Base-by-base conservation (phyloP, 2,888 invertebrate species). In the Protodeltote pygarga region DNA sequence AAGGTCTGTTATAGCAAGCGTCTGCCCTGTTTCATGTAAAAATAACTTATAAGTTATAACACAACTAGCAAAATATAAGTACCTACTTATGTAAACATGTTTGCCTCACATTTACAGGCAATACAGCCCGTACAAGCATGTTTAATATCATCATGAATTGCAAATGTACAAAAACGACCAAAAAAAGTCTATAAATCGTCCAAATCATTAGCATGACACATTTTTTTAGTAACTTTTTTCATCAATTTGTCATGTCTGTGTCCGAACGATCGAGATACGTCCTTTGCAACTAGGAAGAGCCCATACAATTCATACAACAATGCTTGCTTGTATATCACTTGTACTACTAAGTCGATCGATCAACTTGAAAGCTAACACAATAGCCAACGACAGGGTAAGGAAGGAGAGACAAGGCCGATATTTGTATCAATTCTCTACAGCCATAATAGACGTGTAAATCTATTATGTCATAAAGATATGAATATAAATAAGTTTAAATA, bases 351-450 rank as follows among this genome's bases (percentile, higher is more conserved):
- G 48, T 54, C 65, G 46, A 73, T 73, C 65, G 60, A 73, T 73
- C 73, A 71, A 66, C 45, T 52, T 35, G 58, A 48, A 51, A 31
- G 38, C 39, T 40, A 58, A 54, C 55, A 63, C 69, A 70, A 62
- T 62, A 40, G 45, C 42, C 58, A 27, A 37, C 53, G 35, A 37
- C 41, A 48, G 45, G 47, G 58, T 57, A 67, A 65, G 42, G 48
- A 67, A 65, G 42, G 48, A 55, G 35, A 34, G 53, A 53, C 74
- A 73, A 74, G 74, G 74, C 48, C 70, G 60, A 33, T 65, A 62
- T 73, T 40, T 66, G 65, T 69, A 55, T 27, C 59, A 67, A 50
- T 65, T 52, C 61, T 58, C 50, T n/a, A 65, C 46, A 54, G 16
- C 38, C 39, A 31, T 21, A 37, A 38, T 21, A 20, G 32, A 51